phyloP scores from a whole-genome alignment of 2,797 vertebrate genomes.

The Chelonia mydas region DNA sequence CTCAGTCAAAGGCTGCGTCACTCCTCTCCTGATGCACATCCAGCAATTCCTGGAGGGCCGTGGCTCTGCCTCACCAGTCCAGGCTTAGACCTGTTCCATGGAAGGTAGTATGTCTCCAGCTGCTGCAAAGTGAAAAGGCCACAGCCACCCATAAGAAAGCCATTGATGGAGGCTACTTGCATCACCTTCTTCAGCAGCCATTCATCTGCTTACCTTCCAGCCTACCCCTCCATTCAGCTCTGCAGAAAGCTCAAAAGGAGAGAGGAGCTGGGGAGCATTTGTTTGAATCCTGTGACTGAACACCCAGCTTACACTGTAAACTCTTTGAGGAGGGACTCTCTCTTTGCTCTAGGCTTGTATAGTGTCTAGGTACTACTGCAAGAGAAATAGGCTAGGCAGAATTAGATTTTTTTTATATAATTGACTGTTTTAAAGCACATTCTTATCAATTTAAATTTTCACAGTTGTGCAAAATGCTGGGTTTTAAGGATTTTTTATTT shows the following conservation, averaged over 20 bases:
- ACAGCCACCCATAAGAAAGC: not conserved
- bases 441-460: not conserved
- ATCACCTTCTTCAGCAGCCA: rapidly evolving
- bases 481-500: not conserved
- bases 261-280: not conserved
- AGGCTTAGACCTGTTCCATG: not conserved
- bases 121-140: not conserved
- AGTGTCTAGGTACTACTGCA: not conserved
- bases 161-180: not conserved
- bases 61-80: not conserved
- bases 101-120: not conserved
- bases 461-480: not conserved
- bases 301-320: not conserved
- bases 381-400: not conserved
- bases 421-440: not conserved
- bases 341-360: not conserved
- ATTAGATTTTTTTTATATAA: not conserved
- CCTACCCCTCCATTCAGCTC: not conserved
- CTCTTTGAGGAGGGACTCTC: not conserved
- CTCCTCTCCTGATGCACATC: rapidly evolving
- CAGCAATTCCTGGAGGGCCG: not conserved
- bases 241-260: not conserved
- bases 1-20: not conserved
- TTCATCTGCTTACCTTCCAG: not conserved
- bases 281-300: not conserved